Evolutionary conservation across 1,140 invertebrate genomes (phyloP).

Genomic region (Phenacoccus solenopsis): DNA sequence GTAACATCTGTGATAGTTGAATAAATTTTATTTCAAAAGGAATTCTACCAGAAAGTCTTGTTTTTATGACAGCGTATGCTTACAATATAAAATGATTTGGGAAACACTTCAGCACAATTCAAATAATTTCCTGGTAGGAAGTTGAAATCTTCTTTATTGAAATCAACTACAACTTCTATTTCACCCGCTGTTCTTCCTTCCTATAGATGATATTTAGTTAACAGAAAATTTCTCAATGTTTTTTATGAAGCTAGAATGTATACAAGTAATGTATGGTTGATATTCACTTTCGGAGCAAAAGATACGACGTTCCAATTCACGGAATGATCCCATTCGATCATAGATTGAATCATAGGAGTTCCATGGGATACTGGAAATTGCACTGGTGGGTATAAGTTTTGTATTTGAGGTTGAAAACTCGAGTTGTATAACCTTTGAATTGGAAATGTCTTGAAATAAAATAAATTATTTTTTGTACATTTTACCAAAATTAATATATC

Average conservation of each 20-base stretch:
- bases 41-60: background rate
- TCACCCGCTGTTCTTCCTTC: background rate
- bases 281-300: conserved; percentile 18
- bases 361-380: conserved; percentile 56
- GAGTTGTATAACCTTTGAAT: conserved; percentile 45
- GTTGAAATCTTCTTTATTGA: conserved; percentile 5
- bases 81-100: conserved; percentile 9
- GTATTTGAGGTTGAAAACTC: conserved; percentile 47
- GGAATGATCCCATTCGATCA: conserved; percentile 59
- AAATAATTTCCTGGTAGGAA: background rate
- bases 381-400: conserved; percentile 46
- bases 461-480: conserved; percentile 16
- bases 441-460: background rate
- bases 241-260: no score
- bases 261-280: no score
- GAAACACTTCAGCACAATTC: background rate
- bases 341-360: conserved; percentile 59
- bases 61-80: background rate
- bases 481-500: conserved; percentile 4
- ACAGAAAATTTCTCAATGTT: no score
- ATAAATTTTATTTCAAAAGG: background rate
- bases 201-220: no score
- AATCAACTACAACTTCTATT: background rate
- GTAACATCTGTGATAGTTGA: background rate
- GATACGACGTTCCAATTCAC: conserved; percentile 28